These are phyloP conservation scores for Marisa cornuarietis DNA, from an alignment of 1,140 invertebrate genomes.

Conservation along the genomic window DNA sequence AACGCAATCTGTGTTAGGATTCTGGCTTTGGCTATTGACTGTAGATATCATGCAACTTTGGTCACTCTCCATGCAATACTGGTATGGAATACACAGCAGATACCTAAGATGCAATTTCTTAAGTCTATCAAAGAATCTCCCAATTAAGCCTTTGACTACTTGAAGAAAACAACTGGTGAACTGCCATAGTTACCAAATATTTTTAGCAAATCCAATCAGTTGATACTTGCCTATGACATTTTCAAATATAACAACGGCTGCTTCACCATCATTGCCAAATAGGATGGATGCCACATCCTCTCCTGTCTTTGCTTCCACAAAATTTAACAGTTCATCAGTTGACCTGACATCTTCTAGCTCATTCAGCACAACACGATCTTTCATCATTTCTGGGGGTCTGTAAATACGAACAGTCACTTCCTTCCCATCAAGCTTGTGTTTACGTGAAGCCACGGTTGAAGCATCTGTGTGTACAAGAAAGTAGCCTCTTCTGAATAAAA, in stretches of 20 bases:
- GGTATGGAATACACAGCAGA: no score
- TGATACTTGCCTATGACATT: slow-evolving; percentile 7
- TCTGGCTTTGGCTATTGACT: no score
- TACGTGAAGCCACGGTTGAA: neutral
- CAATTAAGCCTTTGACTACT: no score
- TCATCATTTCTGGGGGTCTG: slow-evolving; percentile 13
- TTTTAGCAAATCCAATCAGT: neutral
- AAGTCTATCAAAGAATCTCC: no score
- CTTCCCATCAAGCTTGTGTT: slow-evolving; percentile 9
- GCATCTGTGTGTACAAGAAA: slow-evolving; percentile 9
- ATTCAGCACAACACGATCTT: slow-evolving; percentile 9
- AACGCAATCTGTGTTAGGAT: no score
- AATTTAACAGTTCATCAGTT: slow-evolving; percentile 11
- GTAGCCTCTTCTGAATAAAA: neutral
- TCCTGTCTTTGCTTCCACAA: slow-evolving; percentile 5
- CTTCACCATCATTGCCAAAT: slow-evolving; percentile 21
- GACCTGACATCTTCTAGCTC: neutral
- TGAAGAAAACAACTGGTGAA: no score
- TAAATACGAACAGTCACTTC: slow-evolving; percentile 1
- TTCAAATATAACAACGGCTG: slow-evolving; percentile 18
- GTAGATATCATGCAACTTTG: no score
- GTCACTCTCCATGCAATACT: no score
- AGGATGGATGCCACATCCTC: neutral
- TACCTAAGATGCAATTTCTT: no score
- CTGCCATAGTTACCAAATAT: neutral